phyloP scores from a whole-genome alignment of 92 coral and sea anemone species.

The Zoanthus gigantus region DNA sequence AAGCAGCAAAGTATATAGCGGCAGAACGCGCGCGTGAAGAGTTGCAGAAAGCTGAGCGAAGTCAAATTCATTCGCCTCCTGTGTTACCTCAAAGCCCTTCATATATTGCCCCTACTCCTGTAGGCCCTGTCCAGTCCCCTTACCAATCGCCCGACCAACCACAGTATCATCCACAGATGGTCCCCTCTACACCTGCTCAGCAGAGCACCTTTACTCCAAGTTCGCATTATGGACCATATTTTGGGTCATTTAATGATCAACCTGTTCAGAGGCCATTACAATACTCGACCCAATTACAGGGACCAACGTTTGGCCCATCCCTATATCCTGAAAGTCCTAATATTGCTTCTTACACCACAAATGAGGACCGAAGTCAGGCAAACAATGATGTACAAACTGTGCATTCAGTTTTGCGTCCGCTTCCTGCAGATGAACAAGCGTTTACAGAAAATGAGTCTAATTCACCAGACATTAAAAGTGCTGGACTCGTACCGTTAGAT shows the following conservation, averaged over 20 bases:
- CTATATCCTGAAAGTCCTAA: conserved; percentile 18
- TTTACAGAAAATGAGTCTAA: background rate
- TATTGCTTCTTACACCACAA: conserved; percentile 23
- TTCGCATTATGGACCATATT: conserved; percentile 18
- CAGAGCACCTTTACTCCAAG: conserved; percentile 21
- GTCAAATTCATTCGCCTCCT: conserved; percentile 20
- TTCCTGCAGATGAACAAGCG: conserved; percentile 13
- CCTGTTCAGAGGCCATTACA: conserved; percentile 27
- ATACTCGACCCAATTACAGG: background rate
- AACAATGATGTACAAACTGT: conserved; percentile 6
- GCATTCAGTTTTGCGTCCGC: background rate
- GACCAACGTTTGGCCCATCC: conserved; percentile 18
- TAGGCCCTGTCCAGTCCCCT: conserved; percentile 29
- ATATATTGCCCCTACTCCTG: background rate
- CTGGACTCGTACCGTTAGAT: background rate
- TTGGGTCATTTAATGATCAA: conserved; percentile 24
- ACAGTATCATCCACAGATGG: conserved; percentile 35
- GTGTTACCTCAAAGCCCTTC: conserved; percentile 13
- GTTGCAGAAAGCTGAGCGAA: conserved; percentile 31
- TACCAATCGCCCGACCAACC: conserved; percentile 17
- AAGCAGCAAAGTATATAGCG: conserved; percentile 41
- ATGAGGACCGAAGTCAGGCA: background rate
- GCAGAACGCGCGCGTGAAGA: conserved; percentile 42
- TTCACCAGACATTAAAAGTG: background rate
- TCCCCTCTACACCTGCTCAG: conserved; percentile 3